These are phyloP conservation scores for Philereme vetulata DNA, from an alignment of 2,888 invertebrate species.

Conservation along the genomic window DNA sequence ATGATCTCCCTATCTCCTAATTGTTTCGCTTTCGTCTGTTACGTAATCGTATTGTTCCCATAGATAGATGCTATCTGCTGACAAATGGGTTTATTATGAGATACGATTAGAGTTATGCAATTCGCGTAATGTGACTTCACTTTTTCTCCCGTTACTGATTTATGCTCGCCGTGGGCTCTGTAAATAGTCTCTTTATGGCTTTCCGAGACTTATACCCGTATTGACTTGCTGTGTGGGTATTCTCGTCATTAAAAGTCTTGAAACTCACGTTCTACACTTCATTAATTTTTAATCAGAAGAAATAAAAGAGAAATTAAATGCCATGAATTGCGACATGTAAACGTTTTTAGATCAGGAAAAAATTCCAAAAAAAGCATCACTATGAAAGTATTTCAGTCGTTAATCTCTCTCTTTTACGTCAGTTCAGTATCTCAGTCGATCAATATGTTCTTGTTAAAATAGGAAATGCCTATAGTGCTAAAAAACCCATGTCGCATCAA, in stretches of 20 bases:
- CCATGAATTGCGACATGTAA: too few species aligned
- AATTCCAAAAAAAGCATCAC: too few species aligned
- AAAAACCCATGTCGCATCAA: background rate
- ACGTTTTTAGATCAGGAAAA: too few species aligned
- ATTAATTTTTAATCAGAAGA: conserved; percentile 2
- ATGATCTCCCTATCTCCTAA: conserved; percentile 67
- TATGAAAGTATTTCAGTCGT: too few species aligned
- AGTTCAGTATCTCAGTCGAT: too few species aligned
- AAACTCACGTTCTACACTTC: conserved; percentile 7
- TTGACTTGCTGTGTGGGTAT: conserved; percentile 27
- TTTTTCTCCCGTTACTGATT: conserved; percentile 46
- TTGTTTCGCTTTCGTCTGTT: conserved; percentile 76
- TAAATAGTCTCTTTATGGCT: conserved; percentile 33
- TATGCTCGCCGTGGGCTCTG: conserved; percentile 32
- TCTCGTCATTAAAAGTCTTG: conserved; percentile 20
- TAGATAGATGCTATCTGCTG: conserved; percentile 66
- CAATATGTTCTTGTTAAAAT: too few species aligned
- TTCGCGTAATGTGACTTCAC: conserved; percentile 59
- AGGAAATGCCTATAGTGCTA: too few species aligned
- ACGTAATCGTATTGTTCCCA: conserved; percentile 66
- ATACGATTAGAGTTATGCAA: conserved; percentile 64
- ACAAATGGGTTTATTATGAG: conserved; percentile 72
- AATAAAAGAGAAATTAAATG: too few species aligned
- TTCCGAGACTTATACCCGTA: conserved; percentile 19
- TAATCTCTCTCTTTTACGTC: too few species aligned